Conservation (phyloP, 2,888 invertebrate genomes). For the Nebria brevicollis region DNA sequence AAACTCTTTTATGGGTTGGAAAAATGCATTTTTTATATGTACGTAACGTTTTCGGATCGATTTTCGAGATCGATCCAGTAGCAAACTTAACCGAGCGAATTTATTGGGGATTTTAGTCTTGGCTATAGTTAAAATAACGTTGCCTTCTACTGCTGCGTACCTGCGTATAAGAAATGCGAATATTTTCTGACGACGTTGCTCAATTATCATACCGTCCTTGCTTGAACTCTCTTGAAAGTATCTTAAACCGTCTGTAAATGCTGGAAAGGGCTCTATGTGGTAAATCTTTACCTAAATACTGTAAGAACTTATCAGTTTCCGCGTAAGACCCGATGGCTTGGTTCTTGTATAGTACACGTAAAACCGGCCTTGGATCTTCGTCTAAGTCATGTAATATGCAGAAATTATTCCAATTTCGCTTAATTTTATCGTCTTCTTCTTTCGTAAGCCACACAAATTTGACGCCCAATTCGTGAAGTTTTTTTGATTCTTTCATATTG, state of each 20-base stretch:
- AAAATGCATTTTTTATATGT: background rate
- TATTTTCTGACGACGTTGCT: background rate
- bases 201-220: conserved; percentile 22
- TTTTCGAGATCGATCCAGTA: conserved; percentile 16
- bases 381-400: conserved; percentile 19
- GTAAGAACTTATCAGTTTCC: conserved; percentile 34
- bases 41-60: background rate
- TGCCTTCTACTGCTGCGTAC: conserved; percentile 25
- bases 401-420: no score
- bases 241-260: conserved; percentile 28
- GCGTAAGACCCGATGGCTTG: background rate
- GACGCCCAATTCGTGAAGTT: no score
- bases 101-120: background rate
- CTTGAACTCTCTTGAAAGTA: conserved; percentile 8
- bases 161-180: background rate
- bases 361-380: conserved; percentile 14
- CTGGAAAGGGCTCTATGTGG: conserved; percentile 25
- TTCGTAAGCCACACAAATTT: no score
- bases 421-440: no score
- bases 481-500: no score
- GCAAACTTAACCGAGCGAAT: conserved; percentile 17
- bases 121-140: conserved; percentile 28
- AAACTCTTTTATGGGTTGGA: no score
- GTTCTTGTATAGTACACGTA: background rate
- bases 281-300: conserved; percentile 37